Conservation (phyloP, 2,797 vertebrate genomes). For the Leontopithecus rosalia region DNA sequence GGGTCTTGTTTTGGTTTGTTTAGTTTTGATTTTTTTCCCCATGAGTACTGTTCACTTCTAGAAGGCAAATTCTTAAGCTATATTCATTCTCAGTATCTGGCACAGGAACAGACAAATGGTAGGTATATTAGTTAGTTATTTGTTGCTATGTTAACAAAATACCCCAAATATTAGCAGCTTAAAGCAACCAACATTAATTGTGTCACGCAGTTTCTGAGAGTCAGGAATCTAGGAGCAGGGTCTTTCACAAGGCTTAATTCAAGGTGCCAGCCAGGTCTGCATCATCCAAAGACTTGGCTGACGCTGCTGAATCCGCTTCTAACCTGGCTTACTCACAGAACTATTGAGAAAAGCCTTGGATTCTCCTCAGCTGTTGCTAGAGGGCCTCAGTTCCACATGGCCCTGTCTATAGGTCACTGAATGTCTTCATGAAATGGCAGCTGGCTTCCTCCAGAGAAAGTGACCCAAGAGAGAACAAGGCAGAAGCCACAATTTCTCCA, state of each 20-base stretch:
- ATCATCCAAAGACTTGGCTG: background rate
- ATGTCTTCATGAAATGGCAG: background rate
- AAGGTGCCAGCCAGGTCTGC: background rate
- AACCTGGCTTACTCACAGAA: background rate
- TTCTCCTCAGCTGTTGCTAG: background rate
- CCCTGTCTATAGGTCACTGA: background rate
- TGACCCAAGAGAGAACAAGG: background rate
- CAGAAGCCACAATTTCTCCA: background rate
- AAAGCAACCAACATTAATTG: background rate
- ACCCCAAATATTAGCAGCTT: background rate
- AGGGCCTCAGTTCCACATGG: background rate
- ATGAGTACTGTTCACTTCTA: background rate
- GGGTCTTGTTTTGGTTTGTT: background rate
- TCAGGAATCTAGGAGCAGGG: background rate
- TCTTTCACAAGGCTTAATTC: background rate
- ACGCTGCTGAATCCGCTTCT: background rate
- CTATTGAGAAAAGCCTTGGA: background rate
- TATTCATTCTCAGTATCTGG: background rate
- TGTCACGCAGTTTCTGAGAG: background rate
- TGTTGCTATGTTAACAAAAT: constrained; percentile 20
- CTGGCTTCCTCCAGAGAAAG: background rate
- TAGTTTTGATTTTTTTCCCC: background rate
- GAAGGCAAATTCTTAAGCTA: background rate
- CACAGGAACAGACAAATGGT: background rate
- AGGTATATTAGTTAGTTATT: background rate